Evolutionary conservation across 1,140 invertebrate genomes (phyloP), one percentile per base, ranked within the genome.

Genomic region (Heliothis subflexa): DNA sequence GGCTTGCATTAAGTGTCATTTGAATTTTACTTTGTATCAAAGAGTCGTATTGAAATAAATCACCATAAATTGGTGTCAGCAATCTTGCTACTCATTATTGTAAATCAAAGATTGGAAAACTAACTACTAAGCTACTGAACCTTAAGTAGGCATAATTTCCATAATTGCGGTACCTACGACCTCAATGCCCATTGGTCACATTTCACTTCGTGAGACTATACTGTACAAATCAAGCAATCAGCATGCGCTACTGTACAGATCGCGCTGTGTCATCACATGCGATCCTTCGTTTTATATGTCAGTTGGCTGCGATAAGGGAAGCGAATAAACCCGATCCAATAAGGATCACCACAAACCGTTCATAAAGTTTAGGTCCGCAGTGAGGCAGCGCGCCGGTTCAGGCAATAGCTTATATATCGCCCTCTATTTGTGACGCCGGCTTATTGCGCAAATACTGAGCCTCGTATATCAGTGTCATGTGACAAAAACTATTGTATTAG

Each of bases 261-360:
- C 33, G 33, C 33, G 33, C 54, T 25, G 54, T 2, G 18, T 57
- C 18, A 57, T 57, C 54, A 57, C 52, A 28, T 21, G 14, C 4
- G 14, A 40, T 40, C 59, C 33, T 64, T 64, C 13, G 33, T 14
- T 45, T 45, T 45, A 64, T n/a, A 45, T 33, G 4, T 14, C 33
- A n/a, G 59, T 14, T 40, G 9, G n/a, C 16, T 11, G 5, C 61
- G 61, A 64, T 64, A 64, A 64, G 33, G n/a, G 10, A 12, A 14
- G 13, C 33, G n/a, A 64, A 64, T 64, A 64, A 64, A 64, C 40
- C 61, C 33, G 61, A 64, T 40, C 61, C 33, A 64, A 64, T 64
- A 64, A 64, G 61, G 61, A 64, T 64, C 61, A 47, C 33, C 61
- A 33, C 61, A 45, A 33, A 64, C n/a, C 61, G 61, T 47, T 47